Base-by-base conservation (phyloP, 92 coral and sea anemone species). In the Porites cylindrica region DNA sequence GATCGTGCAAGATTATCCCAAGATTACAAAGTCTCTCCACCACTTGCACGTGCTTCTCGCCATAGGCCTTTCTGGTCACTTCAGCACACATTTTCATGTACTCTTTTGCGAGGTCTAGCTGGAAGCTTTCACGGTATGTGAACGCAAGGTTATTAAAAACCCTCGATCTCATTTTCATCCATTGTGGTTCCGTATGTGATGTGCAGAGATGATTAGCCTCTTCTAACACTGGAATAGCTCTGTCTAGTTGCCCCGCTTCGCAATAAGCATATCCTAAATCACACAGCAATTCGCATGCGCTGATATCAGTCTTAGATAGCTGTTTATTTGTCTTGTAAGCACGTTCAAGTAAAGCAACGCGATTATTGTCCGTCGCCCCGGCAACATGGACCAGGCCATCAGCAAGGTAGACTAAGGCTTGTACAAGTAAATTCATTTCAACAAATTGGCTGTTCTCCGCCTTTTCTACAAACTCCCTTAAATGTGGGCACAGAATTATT, bases 261-360 rank as follows among this genome's bases (percentile, higher is more conserved):
- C 98, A 87, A 76, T 95, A 95, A 17, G 98, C 93, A 86, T 93
- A 95, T 3, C 99, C 99, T 18, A 96, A 90, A 56, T 92, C 92
- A 18, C 92, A 77, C 52, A 96, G 89, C 82, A 96, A 50, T 0
- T 79, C 88, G 59, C 96, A 93, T 1, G 96, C 91, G 24, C 43
- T 38, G 2, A 96, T 74, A 74, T 79, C 83, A 43, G 67, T 64
- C 20, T 77, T 73, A 8, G 88, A 80, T 6, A 96, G 89, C 7
- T 72, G 71, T 66, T 81, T 89, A 67, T 92, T 88, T 19, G 90
- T 90, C 54, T 77, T 81, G 69, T 91, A 78, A 8, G 98, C 99
- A 1, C 82, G 92, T 76, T 96, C 99, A 13, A 93, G 89, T 24
- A 93, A 63, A 10, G 88, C 72, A 18, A 93, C 94, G 21, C 99